phyloP scores from a whole-genome alignment of 2,113 vertebrate genomes.

The Petrocephalus microphthalmus region DNA sequence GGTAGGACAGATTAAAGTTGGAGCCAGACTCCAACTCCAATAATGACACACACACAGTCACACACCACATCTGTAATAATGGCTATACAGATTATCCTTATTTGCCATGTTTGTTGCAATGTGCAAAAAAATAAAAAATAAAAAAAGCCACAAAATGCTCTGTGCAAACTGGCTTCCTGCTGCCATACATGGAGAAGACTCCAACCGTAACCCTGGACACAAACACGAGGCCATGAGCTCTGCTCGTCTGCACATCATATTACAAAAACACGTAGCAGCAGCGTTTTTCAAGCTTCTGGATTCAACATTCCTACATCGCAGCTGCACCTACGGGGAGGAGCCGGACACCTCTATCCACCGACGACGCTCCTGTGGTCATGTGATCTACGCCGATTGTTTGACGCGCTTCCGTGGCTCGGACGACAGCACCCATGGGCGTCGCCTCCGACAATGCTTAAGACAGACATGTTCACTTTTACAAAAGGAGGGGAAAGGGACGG shows the following conservation, averaged over 20 bases:
- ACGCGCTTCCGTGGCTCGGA: background rate
- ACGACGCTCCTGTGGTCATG: background rate
- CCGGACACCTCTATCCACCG: background rate
- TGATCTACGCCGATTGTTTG: background rate
- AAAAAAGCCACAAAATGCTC: background rate
- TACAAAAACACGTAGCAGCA: background rate
- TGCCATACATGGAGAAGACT: background rate
- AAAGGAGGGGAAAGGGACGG: background rate
- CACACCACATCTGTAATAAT: background rate
- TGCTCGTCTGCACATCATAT: background rate
- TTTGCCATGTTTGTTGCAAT: background rate
- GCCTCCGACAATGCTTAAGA: background rate
- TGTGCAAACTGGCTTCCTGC: background rate
- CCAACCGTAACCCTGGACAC: background rate
- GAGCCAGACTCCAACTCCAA: background rate
- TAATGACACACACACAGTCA: background rate
- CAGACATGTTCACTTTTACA: background rate
- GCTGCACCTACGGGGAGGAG: background rate
- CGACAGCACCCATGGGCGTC: background rate
- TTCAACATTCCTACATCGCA: background rate
- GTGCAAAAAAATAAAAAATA: too few species aligned
- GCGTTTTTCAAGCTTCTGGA: background rate
- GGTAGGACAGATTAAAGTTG: background rate
- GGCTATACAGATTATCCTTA: background rate
- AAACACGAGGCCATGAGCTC: background rate